Percentiles rank a stretch among this genome's conserved stretches.
These are phyloP conservation scores for Fragum whitleyi DNA, from an alignment of 2,888 invertebrate genomes.

Conservation along the genomic window DNA sequence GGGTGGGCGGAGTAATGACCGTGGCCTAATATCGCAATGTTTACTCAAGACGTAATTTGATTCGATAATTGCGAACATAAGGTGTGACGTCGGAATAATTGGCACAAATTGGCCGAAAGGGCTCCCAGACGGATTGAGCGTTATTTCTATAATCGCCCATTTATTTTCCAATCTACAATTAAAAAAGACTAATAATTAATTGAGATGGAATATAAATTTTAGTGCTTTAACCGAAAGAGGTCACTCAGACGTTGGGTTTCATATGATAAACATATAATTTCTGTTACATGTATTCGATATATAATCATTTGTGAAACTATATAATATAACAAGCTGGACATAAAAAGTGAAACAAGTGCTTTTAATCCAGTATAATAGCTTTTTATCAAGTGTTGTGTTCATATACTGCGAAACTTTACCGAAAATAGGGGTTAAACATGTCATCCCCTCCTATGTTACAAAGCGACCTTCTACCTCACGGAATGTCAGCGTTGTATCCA, in stretches of 20 bases:
- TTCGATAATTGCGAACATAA: constrained; percentile 42
- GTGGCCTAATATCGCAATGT: constrained; percentile 38
- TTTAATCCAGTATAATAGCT: too few species aligned
- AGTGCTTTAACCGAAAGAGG: not conserved
- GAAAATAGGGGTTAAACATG: constrained; percentile 19
- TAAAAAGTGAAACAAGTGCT: not conserved
- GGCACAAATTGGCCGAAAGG: constrained; percentile 51
- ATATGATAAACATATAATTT: not conserved
- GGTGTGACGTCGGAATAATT: constrained; percentile 57
- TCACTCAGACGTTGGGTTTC: constrained; percentile 3
- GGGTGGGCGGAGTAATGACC: constrained; percentile 72
- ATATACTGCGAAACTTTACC: not conserved
- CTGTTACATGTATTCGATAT: not conserved
- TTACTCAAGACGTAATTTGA: constrained; percentile 42
- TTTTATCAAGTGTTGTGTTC: not conserved
- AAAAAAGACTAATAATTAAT: constrained; percentile 25
- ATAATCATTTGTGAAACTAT: too few species aligned
- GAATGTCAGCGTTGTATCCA: constrained; percentile 45
- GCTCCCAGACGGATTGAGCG: constrained; percentile 52
- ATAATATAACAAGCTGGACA: too few species aligned
- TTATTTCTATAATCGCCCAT: constrained; percentile 68
- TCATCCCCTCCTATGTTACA: constrained; percentile 53
- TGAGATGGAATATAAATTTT: constrained; percentile 26
- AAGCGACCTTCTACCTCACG: constrained; percentile 62
- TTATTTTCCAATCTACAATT: constrained; percentile 75